phyloP scores from a whole-genome alignment of 2,797 vertebrate species.

The Notoglanidium macrostoma region DNA sequence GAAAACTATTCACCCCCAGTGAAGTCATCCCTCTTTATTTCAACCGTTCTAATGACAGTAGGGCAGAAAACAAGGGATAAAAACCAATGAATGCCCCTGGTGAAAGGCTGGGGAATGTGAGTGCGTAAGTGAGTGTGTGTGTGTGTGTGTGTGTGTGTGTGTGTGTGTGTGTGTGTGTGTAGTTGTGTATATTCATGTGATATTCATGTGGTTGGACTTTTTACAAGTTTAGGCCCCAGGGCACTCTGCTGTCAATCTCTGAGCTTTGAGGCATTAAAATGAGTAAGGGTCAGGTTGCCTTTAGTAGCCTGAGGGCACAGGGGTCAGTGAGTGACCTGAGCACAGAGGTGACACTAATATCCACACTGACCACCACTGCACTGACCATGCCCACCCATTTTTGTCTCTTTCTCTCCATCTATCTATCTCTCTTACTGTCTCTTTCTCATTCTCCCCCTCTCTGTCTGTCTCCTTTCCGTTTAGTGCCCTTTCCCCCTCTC shows the following conservation, averaged over 20 bases:
- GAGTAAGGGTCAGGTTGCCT: constrained; percentile 27
- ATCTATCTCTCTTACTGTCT: not conserved
- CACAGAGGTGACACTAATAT: constrained; percentile 18
- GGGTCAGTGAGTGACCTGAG: constrained; percentile 25
- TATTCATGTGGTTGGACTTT: constrained; percentile 16
- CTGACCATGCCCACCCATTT: not conserved
- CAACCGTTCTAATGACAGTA: constrained; percentile 32
- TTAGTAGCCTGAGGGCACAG: constrained; percentile 6
- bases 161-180: constrained; percentile 1
- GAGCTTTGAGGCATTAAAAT: constrained; percentile 12
- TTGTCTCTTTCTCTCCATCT: constrained; percentile 5
- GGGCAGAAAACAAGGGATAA: constrained; percentile 43
- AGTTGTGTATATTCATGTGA: constrained; percentile 5
- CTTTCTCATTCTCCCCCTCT: not conserved
- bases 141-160: constrained; percentile 17
- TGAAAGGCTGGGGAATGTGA: constrained; percentile 36
- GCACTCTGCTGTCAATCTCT: constrained; percentile 21
- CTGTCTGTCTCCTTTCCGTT: not conserved
- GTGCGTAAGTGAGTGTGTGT: not conserved
- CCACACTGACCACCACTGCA: constrained; percentile 9
- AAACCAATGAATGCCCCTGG: constrained; percentile 35
- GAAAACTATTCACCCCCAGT: constrained; percentile 16
- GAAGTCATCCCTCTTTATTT: constrained; percentile 53
- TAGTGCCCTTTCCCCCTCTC: not conserved
- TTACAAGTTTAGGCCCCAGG: constrained; percentile 11